phyloP scores from a whole-genome alignment of 2,888 invertebrate genomes.

The Megamerina dolium region DNA sequence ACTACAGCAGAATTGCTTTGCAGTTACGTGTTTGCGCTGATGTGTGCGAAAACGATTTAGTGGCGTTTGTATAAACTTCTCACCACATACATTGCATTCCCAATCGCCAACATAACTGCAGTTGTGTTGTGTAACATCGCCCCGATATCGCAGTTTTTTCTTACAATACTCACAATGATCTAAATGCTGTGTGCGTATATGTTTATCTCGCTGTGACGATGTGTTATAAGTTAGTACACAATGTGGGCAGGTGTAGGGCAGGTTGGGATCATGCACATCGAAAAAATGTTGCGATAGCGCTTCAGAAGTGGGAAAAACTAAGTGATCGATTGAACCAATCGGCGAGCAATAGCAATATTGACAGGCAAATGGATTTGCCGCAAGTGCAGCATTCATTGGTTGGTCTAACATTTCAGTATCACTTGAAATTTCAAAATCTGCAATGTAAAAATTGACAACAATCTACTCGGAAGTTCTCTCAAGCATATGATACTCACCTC shows the following conservation, averaged over 20 bases:
- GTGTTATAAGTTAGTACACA: constrained; percentile 20
- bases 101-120: constrained; percentile 24
- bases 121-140: constrained; percentile 19
- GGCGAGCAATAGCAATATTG: constrained; percentile 24
- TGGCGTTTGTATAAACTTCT: constrained; percentile 18
- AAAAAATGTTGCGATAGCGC: constrained; percentile 27
- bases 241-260: constrained; percentile 25
- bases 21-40: constrained; percentile 21
- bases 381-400: constrained; percentile 12
- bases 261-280: constrained; percentile 26
- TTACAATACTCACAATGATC: constrained; percentile 20
- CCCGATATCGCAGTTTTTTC: constrained; percentile 14
- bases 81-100: constrained; percentile 21
- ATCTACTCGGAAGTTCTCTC: too few species aligned
- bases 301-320: constrained; percentile 21
- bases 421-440: not conserved
- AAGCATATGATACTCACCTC: too few species aligned
- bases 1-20: constrained; percentile 18
- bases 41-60: constrained; percentile 22
- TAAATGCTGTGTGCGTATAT: constrained; percentile 18
- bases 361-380: constrained; percentile 21
- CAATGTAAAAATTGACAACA: too few species aligned
- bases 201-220: constrained; percentile 18
- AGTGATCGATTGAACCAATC: constrained; percentile 18
- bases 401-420: not conserved